These are phyloP conservation scores for Tiaroga cobitis DNA, from an alignment of 2,797 vertebrate genomes.

Conservation along the genomic window DNA sequence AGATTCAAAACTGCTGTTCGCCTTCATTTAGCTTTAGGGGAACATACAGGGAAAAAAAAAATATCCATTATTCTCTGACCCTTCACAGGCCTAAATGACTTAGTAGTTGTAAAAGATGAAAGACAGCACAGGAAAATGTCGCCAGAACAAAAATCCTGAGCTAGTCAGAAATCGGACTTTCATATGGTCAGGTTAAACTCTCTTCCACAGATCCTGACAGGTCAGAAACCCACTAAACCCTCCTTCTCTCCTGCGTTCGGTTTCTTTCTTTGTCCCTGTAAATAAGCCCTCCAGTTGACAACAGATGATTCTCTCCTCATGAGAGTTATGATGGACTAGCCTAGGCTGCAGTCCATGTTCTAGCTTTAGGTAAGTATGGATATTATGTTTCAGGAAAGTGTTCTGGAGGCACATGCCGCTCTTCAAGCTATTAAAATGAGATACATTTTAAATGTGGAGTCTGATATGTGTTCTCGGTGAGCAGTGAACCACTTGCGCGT, in stretches of 20 bases:
- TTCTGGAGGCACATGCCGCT: constrained; percentile 26
- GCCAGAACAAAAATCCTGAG: constrained; percentile 55
- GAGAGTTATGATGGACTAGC: background rate
- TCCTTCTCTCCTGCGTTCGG: constrained; percentile 10
- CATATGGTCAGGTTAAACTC: constrained; percentile 68
- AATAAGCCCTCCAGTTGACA: constrained; percentile 1
- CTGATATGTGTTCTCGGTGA: constrained; percentile 14
- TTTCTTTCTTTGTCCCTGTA: background rate
- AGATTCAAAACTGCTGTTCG: background rate
- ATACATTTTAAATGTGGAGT: constrained; percentile 1
- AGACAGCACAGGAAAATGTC: constrained; percentile 45
- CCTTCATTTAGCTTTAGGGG: background rate
- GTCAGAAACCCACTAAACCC: constrained; percentile 72
- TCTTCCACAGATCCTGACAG: constrained; percentile 54
- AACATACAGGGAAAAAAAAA: background rate
- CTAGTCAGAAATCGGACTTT: constrained; percentile 50
- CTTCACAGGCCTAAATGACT: constrained; percentile 10
- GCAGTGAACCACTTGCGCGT: background rate
- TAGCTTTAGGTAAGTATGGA: constrained; percentile 17
- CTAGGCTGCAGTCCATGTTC: background rate
- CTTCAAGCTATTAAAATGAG: constrained; percentile 14
- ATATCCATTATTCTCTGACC: background rate
- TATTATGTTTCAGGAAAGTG: constrained; percentile 31
- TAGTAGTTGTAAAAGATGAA: background rate
- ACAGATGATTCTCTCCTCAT: background rate